Evolutionary conservation across 2,797 vertebrate species (phyloP), one percentile per base, ranked within the genome.

Genomic region (Ctenochaetus hawaiiensis): DNA sequence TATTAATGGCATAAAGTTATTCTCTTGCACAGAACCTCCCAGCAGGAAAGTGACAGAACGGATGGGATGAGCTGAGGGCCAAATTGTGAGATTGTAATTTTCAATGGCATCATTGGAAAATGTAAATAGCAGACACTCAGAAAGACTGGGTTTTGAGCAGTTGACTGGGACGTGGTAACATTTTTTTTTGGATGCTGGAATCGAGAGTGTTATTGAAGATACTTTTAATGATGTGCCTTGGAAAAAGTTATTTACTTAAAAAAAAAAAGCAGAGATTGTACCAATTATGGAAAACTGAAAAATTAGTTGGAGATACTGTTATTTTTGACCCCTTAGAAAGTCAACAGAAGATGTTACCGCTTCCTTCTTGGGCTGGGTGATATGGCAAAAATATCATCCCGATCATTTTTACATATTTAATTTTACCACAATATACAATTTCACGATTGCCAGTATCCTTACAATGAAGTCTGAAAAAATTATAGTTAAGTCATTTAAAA

Each of bases 21-120:
- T 90, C 94, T 96, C 94, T 96, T 94, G 96, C 96, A 96, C 95
- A 96, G 96, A 97, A 96, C 94, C 94, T 96, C 94, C 94, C 91
- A 71, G 76, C 49, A 63, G 80, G 69, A 58, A 84, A 67, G 54
- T n/a, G 82, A 34, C 30, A 77, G 63, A 74, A 45, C 16, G 69
- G 77, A 75, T n/a, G 74, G 34, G 76, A 77, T 13, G 39, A 80
- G 53, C 63, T 2, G 11, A 69, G 81, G 83, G 83, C 86, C 87
- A 81, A 79, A 90, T 34, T 64, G 78, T 86, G 89, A 94, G 90
- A 93, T 93, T 92, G 79, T 49, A 57, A 49, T 63, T 85, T 87
- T 90, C 83, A 91, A 72, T 84, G 78, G 66, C 84, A 45, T 87
- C 83, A 72, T 71, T 86, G 77, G 81, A 83, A 83, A 89, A 85